A percentile compares a stretch with the other conserved stretches of the same genome.
Conservation (phyloP, 2,113 vertebrate genomes). For the Vanacampus margaritifer region DNA sequence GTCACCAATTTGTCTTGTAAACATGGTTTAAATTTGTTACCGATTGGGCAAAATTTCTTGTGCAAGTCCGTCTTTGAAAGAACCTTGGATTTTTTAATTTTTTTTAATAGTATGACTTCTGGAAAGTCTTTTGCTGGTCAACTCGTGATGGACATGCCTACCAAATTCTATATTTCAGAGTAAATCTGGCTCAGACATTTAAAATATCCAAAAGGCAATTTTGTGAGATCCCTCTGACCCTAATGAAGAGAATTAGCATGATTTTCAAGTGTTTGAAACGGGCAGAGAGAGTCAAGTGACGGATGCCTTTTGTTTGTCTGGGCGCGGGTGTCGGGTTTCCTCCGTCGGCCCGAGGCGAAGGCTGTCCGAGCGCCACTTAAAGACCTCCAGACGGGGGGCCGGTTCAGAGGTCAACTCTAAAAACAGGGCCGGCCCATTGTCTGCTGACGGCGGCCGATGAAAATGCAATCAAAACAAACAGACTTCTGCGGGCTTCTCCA, state of each 20-base stretch:
- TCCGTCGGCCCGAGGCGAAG: slow-evolving; percentile 66
- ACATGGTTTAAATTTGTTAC: too few species aligned
- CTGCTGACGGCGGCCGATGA: slow-evolving; percentile 71
- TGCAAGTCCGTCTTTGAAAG: too few species aligned
- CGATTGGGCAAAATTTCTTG: too few species aligned
- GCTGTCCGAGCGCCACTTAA: slow-evolving; percentile 75
- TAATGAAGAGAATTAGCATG: not conserved
- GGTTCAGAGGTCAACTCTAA: slow-evolving; percentile 73
- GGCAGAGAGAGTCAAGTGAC: not conserved
- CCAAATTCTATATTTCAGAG: not conserved
- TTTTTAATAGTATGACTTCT: not conserved
- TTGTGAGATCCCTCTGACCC: not conserved
- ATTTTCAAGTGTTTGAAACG: not conserved
- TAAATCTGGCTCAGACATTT: not conserved
- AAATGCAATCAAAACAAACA: slow-evolving; percentile 81
- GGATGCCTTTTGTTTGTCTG: slow-evolving; percentile 39
- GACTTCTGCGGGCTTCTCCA: slow-evolving; percentile 64
- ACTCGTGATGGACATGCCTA: not conserved
- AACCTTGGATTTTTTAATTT: too few species aligned
- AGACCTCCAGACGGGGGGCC: slow-evolving; percentile 69
- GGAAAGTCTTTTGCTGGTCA: not conserved
- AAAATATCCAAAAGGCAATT: not conserved
- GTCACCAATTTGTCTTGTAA: too few species aligned
- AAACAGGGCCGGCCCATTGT: slow-evolving; percentile 73
- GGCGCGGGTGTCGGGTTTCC: slow-evolving; percentile 67